Percentiles rank a stretch among this genome's conserved stretches.
Evolutionary conservation across 2,888 invertebrate species (phyloP).

Genomic region (Sialis lutaria): DNA sequence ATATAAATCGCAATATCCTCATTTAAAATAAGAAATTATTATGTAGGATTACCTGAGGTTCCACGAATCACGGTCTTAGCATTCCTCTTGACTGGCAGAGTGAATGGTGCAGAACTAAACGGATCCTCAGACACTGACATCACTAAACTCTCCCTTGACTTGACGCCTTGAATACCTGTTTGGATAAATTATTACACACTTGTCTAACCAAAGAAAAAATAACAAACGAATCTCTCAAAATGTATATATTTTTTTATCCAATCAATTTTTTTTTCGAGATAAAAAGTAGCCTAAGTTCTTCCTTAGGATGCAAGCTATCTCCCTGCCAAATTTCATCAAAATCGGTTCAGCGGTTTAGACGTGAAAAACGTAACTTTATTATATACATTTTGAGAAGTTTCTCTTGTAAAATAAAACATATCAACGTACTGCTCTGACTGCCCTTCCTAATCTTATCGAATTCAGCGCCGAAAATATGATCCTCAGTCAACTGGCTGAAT

Average conservation of each 20-base stretch:
- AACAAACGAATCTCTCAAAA: too few species aligned
- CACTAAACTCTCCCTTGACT: constrained; percentile 48
- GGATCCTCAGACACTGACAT: constrained; percentile 57
- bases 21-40: not conserved
- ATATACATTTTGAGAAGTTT: not conserved
- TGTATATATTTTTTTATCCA: too few species aligned
- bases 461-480: constrained; percentile 67
- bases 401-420: not conserved
- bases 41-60: constrained; percentile 5
- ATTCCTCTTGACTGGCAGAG: constrained; percentile 30
- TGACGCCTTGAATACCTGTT: constrained; percentile 45
- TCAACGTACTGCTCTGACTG: constrained; percentile 54
- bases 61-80: constrained; percentile 1
- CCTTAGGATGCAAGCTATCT: not conserved
- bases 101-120: constrained; percentile 70
- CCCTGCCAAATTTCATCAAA: too few species aligned
- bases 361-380: not conserved
- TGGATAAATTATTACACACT: too few species aligned
- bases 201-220: too few species aligned
- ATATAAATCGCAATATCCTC: not conserved
- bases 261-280: not conserved
- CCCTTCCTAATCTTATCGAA: constrained; percentile 66
- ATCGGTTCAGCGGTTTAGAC: too few species aligned
- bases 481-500: constrained; percentile 58
- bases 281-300: not conserved